Evolutionary conservation across 2,797 vertebrate species (phyloP), one percentile per base, ranked within the genome.

Genomic region (Molossus molossus): DNA sequence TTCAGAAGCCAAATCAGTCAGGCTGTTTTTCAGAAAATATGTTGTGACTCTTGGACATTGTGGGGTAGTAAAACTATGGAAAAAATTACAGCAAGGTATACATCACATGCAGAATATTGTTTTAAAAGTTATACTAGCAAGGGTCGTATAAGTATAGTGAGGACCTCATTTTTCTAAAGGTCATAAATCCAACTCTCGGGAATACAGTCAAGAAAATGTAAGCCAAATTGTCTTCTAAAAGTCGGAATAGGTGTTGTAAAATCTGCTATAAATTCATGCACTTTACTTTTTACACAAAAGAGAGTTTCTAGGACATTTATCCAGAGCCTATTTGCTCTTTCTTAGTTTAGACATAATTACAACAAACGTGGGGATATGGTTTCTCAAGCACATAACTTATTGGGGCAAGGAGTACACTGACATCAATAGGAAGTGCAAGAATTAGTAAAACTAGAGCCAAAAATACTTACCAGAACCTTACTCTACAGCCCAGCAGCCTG

Each of bases 131-230:
- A 1, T 65, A 55, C 14, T 86, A 83, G 55, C 89, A 94, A 79
- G n/a, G 4, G 64, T 57, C n/a, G 69, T 87, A 3, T 75, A 76
- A 89, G 58, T 84, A 20, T 55, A 79, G 29, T 33, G 64, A 64
- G 33, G 33, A 25, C 40, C 53, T 79, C 33, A 40, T 76, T 96
- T 90, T 72, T 57, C 77, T 79, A 27, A 9, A 75, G 40, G 84
- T 83, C 48, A 13, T 60, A 3, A 84, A 57, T 88, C 64, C 53
- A 91, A 7, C 72, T 83, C 92, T 77, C 53, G 70, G 96, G 73
- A 92, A 89, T 53, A 82, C 9, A 45, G 60, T 88, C 90, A 86
- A 94, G 65, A 93, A 90, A 96, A 76, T 50, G 17, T 70, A 83
- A 95, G 50, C 55, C 85, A 92, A 3, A 79, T 83, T 40, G 70